A percentile compares a stretch with the other conserved stretches of the same genome.
phyloP scores from a whole-genome alignment of 2,797 vertebrate genomes.

The Falco rusticolus region DNA sequence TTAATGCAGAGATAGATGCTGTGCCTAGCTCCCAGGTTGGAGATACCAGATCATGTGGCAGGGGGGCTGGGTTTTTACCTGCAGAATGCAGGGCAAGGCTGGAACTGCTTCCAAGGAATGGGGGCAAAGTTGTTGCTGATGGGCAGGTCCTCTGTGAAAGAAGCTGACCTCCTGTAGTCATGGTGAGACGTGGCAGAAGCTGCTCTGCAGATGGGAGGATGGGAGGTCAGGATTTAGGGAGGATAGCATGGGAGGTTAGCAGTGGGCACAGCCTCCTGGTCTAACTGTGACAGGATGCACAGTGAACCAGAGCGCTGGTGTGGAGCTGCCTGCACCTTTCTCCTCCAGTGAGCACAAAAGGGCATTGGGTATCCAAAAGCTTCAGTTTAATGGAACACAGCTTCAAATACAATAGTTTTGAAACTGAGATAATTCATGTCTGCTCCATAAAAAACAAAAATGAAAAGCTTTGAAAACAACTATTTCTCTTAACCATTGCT shows the following conservation, averaged over 20 bases:
- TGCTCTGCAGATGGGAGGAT: background rate
- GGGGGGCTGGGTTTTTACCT: background rate
- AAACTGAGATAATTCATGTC: background rate
- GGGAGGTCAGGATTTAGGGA: background rate
- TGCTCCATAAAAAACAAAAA: background rate
- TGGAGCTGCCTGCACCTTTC: background rate
- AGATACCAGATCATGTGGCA: background rate
- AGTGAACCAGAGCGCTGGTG: background rate
- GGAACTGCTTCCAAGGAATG: background rate
- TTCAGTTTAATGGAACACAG: background rate
- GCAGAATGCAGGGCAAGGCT: background rate
- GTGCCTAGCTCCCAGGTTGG: background rate
- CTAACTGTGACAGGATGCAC: background rate
- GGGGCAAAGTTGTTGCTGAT: background rate
- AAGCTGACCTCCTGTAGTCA: background rate
- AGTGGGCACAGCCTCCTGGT: background rate
- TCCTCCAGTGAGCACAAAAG: background rate
- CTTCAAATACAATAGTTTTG: background rate
- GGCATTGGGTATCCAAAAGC: background rate
- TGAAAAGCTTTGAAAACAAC: background rate
- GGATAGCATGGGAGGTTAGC: background rate
- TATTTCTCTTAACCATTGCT: background rate
- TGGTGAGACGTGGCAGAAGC: accelerated
- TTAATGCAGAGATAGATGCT: background rate
- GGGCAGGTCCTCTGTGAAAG: background rate